Conservation (phyloP, 2,888 invertebrate genomes). For the Laspeyria flexula region DNA sequence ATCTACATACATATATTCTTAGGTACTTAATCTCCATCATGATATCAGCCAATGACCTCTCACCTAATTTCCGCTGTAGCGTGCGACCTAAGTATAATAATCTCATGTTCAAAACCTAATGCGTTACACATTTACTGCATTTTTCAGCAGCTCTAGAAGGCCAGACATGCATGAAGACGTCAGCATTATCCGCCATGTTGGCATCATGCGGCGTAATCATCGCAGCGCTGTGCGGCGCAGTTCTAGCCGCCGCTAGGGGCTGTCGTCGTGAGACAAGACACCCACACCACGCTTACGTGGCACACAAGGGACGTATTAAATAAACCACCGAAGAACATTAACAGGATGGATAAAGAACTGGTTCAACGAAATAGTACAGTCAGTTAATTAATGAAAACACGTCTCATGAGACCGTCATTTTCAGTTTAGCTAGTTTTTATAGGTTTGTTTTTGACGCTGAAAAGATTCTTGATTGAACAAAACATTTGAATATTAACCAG, state of each 20-base stretch:
- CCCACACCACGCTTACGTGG: slow-evolving; percentile 85
- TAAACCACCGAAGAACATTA: slow-evolving; percentile 45
- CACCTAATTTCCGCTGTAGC: too few relatives aligned
- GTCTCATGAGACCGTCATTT: neutral
- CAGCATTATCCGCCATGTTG: slow-evolving; percentile 89
- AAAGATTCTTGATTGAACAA: too few relatives aligned
- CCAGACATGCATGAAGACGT: slow-evolving; percentile 88
- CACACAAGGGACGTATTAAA: slow-evolving; percentile 88
- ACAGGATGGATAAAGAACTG: neutral
- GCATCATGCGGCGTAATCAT: slow-evolving; percentile 89
- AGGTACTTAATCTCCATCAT: too few relatives aligned
- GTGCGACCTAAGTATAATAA: too few relatives aligned
- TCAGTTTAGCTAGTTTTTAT: neutral
- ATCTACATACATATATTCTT: too few relatives aligned
- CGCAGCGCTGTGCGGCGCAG: slow-evolving; percentile 89
- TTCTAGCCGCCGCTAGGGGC: slow-evolving; percentile 91
- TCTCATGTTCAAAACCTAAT: too few relatives aligned
- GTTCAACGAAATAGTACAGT: neutral
- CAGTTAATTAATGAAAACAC: neutral
- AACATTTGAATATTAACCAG: too few relatives aligned
- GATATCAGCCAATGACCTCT: too few relatives aligned
- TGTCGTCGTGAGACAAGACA: slow-evolving; percentile 86
- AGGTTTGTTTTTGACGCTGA: too few relatives aligned
- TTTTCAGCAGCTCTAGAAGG: slow-evolving; percentile 69
- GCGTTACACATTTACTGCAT: too few relatives aligned